Base-by-base conservation (phyloP, 37 sponge, comb jelly and placozoan species). In the Corticium candelabrum region DNA sequence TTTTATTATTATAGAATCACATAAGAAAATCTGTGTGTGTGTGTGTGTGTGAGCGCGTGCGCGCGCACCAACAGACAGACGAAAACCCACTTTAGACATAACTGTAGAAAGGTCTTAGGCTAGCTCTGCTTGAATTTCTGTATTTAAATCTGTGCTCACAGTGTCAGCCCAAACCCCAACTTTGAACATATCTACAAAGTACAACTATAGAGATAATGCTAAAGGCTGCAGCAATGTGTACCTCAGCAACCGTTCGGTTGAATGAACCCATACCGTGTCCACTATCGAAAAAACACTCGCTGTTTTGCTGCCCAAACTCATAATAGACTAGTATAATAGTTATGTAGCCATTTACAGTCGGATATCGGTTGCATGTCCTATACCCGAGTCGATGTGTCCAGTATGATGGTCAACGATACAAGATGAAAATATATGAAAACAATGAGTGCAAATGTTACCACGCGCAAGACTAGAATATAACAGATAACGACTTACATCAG, bases 91-190 rank as follows among this genome's bases (percentile, higher is more conserved):
- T 37, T 79, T 78, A 2, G 75, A 74, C 79, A 84, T 79, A 29
- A 84, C 79, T 4, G 79, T 84, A 5, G 79, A 31, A 2, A 84
- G 39, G 35, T 84, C 84, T 38, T 84, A 84, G 5, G 79, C 84
- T 31, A 79, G 84, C 34, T 79, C 84, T 2, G 71, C 27, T 3
- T 73, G 37, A 34, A 2, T 71, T 1, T 35, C 75, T 1, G 67
- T 37, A 34, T 84, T 79, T 2, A 62, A 79, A 40, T 84, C 84
- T 2, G 79, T 74, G 43, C 79, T 79, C 62, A 84, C 78, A 0
- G 75, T 41, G 31, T 78, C 79, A 2, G 84, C 79, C 79, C 71
- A 34, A 41, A 4, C 1, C 37, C 67, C 38, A 41, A 5, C 39
- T 78, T 41, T 1, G 68, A 39, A 34, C 39, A 34, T 1, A 73